Evolutionary conservation across 2,797 vertebrate genomes (phyloP).

Genomic region (Coccyzus lansbergi): DNA sequence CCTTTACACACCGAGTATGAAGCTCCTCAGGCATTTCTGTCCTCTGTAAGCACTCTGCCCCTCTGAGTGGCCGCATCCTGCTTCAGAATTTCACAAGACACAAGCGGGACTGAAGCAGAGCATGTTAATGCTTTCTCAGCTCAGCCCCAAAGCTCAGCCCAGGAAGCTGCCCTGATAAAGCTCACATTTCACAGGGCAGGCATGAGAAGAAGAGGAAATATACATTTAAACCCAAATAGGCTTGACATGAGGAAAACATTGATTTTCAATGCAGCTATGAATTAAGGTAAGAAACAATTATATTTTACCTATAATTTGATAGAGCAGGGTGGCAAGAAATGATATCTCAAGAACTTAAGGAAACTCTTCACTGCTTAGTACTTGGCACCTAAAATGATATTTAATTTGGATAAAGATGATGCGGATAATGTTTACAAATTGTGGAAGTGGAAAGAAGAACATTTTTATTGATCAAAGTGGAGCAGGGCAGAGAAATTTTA

Average conservation of each 20-base stretch:
- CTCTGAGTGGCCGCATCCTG: neutral
- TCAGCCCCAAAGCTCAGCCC: neutral
- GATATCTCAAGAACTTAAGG: neutral
- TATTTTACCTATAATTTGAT: neutral
- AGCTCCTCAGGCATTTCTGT: neutral
- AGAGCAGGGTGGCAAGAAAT: neutral
- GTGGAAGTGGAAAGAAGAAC: neutral
- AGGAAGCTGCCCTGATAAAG: constrained; percentile 32
- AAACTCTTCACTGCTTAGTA: neutral
- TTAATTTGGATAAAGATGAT: neutral
- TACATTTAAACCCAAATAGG: neutral
- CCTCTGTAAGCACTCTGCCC: neutral
- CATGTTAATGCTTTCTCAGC: neutral
- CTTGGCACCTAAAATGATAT: neutral
- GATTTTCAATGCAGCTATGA: neutral
- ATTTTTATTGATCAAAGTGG: neutral
- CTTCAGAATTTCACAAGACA: neutral
- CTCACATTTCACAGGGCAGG: neutral
- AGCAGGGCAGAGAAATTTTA: neutral
- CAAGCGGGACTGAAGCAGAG: neutral
- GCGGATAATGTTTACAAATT: neutral
- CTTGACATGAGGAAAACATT: constrained; percentile 2
- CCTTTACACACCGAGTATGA: neutral
- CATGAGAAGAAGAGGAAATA: constrained; percentile 52
- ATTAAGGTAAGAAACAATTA: constrained; percentile 55